phyloP scores from a whole-genome alignment of 2,888 invertebrate genomes.

The Lathronympha strigana region DNA sequence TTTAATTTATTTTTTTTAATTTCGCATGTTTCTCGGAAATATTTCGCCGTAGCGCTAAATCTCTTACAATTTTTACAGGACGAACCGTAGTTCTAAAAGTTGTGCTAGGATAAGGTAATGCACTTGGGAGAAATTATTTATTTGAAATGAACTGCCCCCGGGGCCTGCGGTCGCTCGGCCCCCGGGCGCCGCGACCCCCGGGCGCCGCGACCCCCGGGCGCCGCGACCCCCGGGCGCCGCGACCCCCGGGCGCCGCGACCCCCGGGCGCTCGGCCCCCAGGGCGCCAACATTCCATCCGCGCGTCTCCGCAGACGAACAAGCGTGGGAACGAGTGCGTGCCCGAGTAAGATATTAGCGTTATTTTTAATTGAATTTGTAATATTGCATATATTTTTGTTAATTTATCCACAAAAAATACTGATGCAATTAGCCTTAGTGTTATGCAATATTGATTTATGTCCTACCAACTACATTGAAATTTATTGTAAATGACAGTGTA shows the following conservation, averaged over 20 bases:
- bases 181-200: constrained; percentile 34
- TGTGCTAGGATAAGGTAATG: constrained; percentile 79
- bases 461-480: constrained; percentile 84
- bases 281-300: constrained; percentile 69
- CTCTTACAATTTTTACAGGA: constrained; percentile 74
- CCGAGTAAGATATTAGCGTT: constrained; percentile 84
- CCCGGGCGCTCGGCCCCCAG: neutral
- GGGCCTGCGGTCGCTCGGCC: constrained; percentile 17
- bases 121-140: constrained; percentile 69
- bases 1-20: constrained; percentile 84
- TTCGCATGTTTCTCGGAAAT: constrained; percentile 76
- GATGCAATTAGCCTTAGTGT: constrained; percentile 84
- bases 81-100: constrained; percentile 74
- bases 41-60: constrained; percentile 76
- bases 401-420: constrained; percentile 83
- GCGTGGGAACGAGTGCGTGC: constrained; percentile 71
- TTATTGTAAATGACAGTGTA: constrained; percentile 85
- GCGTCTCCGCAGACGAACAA: constrained; percentile 50
- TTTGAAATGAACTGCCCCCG: constrained; percentile 53
- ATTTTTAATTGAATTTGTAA: constrained; percentile 82
- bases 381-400: constrained; percentile 83
- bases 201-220: neutral
- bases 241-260: neutral
- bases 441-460: constrained; percentile 84
- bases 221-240: neutral